Evolutionary conservation across 2,113 vertebrate species (phyloP).

Genomic region (Gavia stellata): DNA sequence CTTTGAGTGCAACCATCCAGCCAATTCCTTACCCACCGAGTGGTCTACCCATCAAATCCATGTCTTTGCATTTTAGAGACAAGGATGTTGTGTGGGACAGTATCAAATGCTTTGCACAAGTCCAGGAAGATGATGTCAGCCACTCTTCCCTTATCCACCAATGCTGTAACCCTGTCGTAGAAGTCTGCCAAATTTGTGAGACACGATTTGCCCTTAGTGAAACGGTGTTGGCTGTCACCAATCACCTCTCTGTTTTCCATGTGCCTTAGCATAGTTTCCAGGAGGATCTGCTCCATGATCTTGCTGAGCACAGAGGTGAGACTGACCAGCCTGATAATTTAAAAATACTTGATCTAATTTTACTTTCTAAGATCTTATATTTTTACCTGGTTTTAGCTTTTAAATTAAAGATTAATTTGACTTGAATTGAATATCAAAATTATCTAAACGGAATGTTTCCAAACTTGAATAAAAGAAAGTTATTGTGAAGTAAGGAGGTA

Average conservation of each 20-base stretch:
- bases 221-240: background rate
- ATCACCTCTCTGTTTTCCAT: background rate
- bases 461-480: background rate
- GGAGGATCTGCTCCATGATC: background rate
- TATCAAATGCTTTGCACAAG: background rate
- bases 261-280: background rate
- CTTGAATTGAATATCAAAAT: background rate
- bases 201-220: background rate
- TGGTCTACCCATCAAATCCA: too few relatives aligned
- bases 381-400: background rate
- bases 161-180: background rate
- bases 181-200: background rate
- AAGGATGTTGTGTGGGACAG: too few relatives aligned
- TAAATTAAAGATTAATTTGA: background rate
- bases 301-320: background rate
- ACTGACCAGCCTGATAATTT: background rate
- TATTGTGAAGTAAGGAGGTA: background rate
- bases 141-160: background rate
- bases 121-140: background rate
- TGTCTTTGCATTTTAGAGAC: too few relatives aligned
- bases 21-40: too few relatives aligned
- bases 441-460: background rate
- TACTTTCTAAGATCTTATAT: background rate
- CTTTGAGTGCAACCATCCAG: too few relatives aligned
- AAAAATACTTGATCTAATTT: background rate